phyloP scores from a whole-genome alignment of 2,888 invertebrate species.

The Heliconius ethilla region DNA sequence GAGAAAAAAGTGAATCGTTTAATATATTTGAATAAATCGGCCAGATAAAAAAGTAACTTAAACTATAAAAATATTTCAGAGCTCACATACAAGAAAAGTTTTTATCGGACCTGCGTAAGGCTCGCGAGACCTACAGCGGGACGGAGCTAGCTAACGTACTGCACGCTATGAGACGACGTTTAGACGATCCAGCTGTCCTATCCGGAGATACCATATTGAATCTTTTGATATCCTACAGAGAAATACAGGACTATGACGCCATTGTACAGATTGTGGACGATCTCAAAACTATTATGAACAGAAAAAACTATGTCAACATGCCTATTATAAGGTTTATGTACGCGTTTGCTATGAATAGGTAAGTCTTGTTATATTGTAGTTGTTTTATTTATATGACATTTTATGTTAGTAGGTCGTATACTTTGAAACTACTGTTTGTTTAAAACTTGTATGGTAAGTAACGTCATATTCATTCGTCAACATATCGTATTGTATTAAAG shows the following conservation, averaged over 20 bases:
- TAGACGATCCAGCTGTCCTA: conserved; percentile 98
- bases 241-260: conserved; percentile 97
- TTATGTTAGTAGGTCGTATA: conserved; percentile 15
- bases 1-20: too few species aligned
- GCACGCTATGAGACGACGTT: conserved; percentile 93
- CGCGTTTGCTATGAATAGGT: conserved; percentile 98
- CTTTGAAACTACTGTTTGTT: not conserved
- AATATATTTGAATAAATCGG: too few species aligned
- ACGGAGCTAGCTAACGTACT: conserved; percentile 90
- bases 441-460: too few species aligned
- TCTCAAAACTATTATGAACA: conserved; percentile 92
- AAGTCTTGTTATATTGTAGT: conserved; percentile 42
- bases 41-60: too few species aligned
- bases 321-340: conserved; percentile 95
- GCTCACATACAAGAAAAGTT: conserved; percentile 99
- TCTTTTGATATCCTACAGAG: conserved; percentile 94
- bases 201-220: conserved; percentile 98
- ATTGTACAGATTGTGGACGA: conserved; percentile 99
- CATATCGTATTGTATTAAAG: too few species aligned
- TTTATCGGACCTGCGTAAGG: conserved; percentile 94
- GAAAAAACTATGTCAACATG: conserved; percentile 93
- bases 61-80: conserved; percentile 72
- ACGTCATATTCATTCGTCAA: too few species aligned
- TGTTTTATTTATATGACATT: conserved; percentile 1
- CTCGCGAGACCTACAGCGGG: conserved; percentile 92